A percentile compares a stretch with the other conserved stretches of the same genome.
Conservation (phyloP, 1,140 invertebrate genomes). For the Cotesia chilonis region DNA sequence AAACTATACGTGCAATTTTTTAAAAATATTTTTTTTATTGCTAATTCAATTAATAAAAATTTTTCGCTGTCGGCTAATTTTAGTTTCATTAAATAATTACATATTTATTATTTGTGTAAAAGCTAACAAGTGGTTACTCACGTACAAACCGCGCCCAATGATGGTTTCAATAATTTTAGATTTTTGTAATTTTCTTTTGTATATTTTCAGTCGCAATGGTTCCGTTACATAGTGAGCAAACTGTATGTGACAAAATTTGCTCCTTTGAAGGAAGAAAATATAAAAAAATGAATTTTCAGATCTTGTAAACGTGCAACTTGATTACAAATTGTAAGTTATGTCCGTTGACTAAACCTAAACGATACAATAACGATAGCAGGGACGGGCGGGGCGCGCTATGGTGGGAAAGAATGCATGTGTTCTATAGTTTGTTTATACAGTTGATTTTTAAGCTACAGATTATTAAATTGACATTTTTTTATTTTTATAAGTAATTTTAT, state of each 20-base stretch:
- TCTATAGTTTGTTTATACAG: constrained; percentile 1
- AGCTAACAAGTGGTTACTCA: constrained; percentile 28
- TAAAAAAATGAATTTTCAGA: neutral
- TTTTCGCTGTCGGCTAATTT: too few relatives aligned
- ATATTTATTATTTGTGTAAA: constrained; percentile 1
- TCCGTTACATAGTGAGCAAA: too few relatives aligned
- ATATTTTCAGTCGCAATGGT: too few relatives aligned
- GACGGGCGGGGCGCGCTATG: constrained; percentile 53
- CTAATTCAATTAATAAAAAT: too few relatives aligned
- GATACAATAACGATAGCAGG: neutral
- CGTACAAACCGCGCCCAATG: constrained; percentile 5
- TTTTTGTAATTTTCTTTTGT: neutral
- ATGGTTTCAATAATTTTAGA: neutral
- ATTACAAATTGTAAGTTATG: too few relatives aligned
- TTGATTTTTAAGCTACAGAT: constrained; percentile 1
- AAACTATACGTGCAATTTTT: too few relatives aligned
- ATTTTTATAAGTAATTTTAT: too few relatives aligned
- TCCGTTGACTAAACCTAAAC: too few relatives aligned
- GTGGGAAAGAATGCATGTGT: constrained; percentile 47
- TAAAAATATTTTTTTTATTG: too few relatives aligned
- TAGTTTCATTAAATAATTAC: neutral
- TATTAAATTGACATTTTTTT: neutral
- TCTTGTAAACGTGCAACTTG: neutral
- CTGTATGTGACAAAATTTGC: too few relatives aligned
- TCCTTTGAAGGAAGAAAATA: too few relatives aligned